phyloP scores from a whole-genome alignment of 2,113 vertebrate genomes.

The Phylloscopus trochilus region DNA sequence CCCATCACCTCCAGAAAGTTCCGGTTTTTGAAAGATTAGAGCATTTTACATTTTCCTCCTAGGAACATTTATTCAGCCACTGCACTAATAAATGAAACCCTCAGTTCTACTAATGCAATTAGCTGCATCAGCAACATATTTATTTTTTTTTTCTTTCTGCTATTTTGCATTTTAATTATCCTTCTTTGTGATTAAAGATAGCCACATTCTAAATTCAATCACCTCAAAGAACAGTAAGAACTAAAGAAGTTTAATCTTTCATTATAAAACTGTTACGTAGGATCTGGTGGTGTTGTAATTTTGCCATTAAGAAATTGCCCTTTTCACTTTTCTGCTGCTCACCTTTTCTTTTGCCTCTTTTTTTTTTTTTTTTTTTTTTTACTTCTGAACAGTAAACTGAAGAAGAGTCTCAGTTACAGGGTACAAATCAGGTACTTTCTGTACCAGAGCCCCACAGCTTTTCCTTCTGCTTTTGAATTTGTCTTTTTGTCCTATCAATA shows the following conservation, averaged over 20 bases:
- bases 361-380: neutral
- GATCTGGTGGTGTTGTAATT: neutral
- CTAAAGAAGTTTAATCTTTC: neutral
- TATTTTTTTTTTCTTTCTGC: constrained; percentile 2
- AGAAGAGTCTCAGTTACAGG: neutral
- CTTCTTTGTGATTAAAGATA: constrained; percentile 16
- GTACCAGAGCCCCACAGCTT: neutral
- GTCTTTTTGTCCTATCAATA: neutral
- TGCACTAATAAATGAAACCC: neutral
- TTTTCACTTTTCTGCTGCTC: neutral
- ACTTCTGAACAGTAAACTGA: neutral
- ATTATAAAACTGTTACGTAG: neutral
- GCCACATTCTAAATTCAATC: constrained; percentile 9
- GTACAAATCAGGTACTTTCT: constrained; percentile 10
- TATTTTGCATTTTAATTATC: constrained; percentile 21
- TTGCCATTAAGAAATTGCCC: neutral
- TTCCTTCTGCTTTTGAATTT: neutral
- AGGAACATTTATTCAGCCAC: neutral
- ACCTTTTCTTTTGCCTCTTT: neutral
- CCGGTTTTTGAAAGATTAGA: neutral
- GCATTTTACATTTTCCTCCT: neutral
- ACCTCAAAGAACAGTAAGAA: neutral
- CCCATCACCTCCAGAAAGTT: neutral
- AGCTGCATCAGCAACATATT: neutral
- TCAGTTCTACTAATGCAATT: neutral